Conservation (phyloP, 2,888 invertebrate species). For the Strigamia maritima region DNA sequence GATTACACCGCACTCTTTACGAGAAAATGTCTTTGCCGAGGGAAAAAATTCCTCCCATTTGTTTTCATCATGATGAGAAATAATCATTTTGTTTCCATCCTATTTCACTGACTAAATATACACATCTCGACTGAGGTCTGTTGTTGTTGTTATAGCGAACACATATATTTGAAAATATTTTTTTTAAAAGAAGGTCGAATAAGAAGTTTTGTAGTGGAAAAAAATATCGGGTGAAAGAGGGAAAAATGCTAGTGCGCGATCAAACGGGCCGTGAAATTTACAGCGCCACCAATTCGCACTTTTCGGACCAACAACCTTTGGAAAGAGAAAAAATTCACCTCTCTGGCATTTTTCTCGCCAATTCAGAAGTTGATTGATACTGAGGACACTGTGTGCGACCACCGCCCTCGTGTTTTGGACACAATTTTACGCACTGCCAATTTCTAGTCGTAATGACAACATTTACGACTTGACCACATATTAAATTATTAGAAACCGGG, state of each 20-base stretch:
- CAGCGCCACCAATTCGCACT: background rate
- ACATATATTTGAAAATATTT: too few relatives aligned
- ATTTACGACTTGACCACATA: too few relatives aligned
- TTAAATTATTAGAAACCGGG: too few relatives aligned
- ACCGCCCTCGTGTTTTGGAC: background rate
- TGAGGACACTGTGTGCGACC: background rate
- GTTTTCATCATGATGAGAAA: background rate
- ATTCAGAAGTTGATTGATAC: background rate
- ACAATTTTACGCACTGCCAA: background rate
- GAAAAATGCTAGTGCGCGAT: background rate
- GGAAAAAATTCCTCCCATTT: background rate
- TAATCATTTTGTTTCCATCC: background rate
- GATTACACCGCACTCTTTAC: background rate
- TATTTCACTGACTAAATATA: background rate
- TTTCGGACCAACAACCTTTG: slow-evolving; percentile 2
- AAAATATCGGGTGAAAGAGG: background rate
- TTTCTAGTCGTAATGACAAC: background rate
- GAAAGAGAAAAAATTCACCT: background rate
- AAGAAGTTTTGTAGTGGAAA: background rate
- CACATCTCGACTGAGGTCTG: too few relatives aligned
- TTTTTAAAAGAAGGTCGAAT: background rate
- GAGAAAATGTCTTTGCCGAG: background rate
- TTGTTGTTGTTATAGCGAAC: too few relatives aligned
- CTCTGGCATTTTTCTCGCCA: background rate
- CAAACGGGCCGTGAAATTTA: background rate